Conservation (phyloP, 2,797 vertebrate genomes). For the Micrastur ruficollis region DNA sequence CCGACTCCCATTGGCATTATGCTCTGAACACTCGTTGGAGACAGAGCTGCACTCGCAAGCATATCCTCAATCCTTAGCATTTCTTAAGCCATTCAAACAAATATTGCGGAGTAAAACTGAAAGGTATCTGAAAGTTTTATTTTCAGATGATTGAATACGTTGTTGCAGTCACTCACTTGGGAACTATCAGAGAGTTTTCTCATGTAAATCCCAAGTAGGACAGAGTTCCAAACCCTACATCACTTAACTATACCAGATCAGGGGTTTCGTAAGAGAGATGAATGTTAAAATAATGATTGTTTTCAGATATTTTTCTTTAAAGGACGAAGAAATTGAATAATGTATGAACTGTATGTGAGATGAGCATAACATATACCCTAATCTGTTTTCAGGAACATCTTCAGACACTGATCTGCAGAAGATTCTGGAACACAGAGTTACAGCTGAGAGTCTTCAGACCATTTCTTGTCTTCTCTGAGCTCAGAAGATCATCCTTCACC, state of each 20-base stretch:
- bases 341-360: background rate
- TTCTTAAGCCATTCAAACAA: background rate
- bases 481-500: constrained; percentile 10
- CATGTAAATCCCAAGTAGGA: background rate
- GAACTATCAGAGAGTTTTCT: background rate
- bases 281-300: background rate
- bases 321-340: background rate
- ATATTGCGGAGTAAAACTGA: background rate
- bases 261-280: background rate
- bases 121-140: background rate
- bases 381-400: constrained; percentile 78
- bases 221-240: background rate
- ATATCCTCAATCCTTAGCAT: background rate
- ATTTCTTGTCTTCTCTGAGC: constrained; percentile 17
- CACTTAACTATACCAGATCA: background rate
- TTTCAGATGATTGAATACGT: background rate
- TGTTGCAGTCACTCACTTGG: background rate
- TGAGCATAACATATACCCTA: constrained; percentile 43
- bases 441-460: background rate
- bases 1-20: rapidly evolving
- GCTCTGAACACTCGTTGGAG: rapidly evolving
- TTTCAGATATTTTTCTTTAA: background rate
- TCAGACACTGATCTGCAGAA: constrained; percentile 41
- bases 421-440: background rate
- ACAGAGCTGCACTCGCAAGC: too few relatives aligned